Conservation (phyloP, 2,113 vertebrate genomes). For the Sceloporus undulatus region DNA sequence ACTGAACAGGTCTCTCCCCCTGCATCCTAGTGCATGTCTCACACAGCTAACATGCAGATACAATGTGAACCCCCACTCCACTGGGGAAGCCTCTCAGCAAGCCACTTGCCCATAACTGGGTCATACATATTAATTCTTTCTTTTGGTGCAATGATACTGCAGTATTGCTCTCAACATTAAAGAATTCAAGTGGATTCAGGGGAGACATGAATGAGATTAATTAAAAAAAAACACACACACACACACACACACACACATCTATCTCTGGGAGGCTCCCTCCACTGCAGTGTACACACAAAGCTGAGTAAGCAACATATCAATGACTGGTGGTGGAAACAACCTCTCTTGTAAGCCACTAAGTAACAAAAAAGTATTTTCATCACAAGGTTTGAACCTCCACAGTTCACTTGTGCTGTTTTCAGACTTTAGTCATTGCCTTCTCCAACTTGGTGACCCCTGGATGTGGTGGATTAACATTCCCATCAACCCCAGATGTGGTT, state of each 20-base stretch:
- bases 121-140: slow-evolving; percentile 35
- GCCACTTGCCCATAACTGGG: slow-evolving; percentile 32
- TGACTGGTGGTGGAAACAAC: not conserved
- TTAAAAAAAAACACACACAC: not conserved
- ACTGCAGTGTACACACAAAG: not conserved
- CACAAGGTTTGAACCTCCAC: not conserved
- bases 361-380: not conserved
- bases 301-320: slow-evolving; percentile 2
- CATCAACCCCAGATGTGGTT: not conserved
- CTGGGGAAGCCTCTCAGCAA: slow-evolving; percentile 22
- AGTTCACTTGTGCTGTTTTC: not conserved
- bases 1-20: not conserved
- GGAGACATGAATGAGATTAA: not conserved
- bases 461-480: not conserved
- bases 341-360: not conserved
- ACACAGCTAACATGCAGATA: not conserved
- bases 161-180: slow-evolving; percentile 12
- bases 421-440: not conserved
- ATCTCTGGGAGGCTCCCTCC: not conserved
- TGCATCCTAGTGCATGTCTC: not conserved
- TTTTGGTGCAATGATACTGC: slow-evolving; percentile 11
- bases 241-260: too few relatives aligned
- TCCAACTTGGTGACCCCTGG: not conserved
- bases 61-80: not conserved
- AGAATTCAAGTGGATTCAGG: slow-evolving; percentile 5